phyloP scores from a whole-genome alignment of 2,888 invertebrate genomes.

The Rhogogaster chlorosoma region DNA sequence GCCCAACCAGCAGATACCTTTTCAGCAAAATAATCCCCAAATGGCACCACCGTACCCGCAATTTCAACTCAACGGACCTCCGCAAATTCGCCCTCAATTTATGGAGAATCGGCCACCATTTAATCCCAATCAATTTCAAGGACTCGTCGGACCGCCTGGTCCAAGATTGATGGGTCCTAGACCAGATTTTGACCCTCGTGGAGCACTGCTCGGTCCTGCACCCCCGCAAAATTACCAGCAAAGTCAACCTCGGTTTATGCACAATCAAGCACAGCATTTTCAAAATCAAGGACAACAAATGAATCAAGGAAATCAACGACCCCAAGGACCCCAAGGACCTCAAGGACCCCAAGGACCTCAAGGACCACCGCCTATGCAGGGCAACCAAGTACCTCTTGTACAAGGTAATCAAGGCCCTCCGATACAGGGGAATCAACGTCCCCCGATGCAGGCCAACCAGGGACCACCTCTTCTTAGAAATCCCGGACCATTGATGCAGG shows the following conservation, averaged over 20 bases:
- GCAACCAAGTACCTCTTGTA: conserved; percentile 55
- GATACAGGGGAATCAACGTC: conserved; percentile 60
- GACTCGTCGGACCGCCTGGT: conserved; percentile 62
- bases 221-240: conserved; percentile 66
- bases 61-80: conserved; percentile 58
- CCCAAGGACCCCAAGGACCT: conserved; percentile 64
- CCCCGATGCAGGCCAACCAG: conserved; percentile 57
- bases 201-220: conserved; percentile 58
- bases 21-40: conserved; percentile 61
- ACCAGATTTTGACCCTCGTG: conserved; percentile 69
- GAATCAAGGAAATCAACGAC: conserved; percentile 61
- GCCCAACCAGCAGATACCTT: conserved; percentile 67
- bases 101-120: conserved; percentile 64
- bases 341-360: conserved; percentile 64
- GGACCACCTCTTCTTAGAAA: conserved; percentile 34
- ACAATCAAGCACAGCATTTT: conserved; percentile 63
- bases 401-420: conserved; percentile 56
- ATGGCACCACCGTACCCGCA: conserved; percentile 32
- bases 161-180: conserved; percentile 65
- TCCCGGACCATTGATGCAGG: conserved; percentile 59
- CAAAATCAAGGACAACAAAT: conserved; percentile 60
- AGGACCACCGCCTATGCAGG: conserved; percentile 59
- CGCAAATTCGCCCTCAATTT: conserved; percentile 62
- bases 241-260: conserved; percentile 59
- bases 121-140: conserved; percentile 66